Percentiles rank a stretch among this genome's conserved stretches.
These are phyloP conservation scores for Drosophila micromelanica DNA, from an alignment of 1,140 invertebrate genomes.

Conservation along the genomic window DNA sequence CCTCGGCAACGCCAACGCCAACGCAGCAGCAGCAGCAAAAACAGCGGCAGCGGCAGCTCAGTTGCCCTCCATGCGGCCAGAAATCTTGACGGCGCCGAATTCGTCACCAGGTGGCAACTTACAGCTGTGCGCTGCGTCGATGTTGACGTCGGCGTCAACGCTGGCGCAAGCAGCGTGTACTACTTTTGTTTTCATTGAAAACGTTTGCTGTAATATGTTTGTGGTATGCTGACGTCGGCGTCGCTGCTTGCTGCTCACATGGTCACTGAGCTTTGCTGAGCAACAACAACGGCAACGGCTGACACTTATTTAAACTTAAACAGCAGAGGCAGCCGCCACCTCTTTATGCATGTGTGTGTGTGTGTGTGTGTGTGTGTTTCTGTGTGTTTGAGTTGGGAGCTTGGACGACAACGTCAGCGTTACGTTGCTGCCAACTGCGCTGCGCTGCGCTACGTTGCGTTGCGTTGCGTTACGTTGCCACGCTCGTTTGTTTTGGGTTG, in stretches of 20 bases:
- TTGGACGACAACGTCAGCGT: slow-evolving; percentile 35
- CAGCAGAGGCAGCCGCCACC: slow-evolving; percentile 13
- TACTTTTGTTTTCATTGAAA: slow-evolving; percentile 83
- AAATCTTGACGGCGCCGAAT: slow-evolving; percentile 72
- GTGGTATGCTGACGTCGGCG: slow-evolving; percentile 60
- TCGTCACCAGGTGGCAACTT: slow-evolving; percentile 77
- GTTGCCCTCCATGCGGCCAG: slow-evolving; percentile 72
- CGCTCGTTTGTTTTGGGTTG: too few relatives aligned
- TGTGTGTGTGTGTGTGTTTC: slow-evolving; percentile 1
- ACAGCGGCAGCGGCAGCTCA: slow-evolving; percentile 44
- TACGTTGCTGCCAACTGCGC: slow-evolving; percentile 20
- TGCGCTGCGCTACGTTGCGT: slow-evolving; percentile 48
- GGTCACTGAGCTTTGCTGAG: slow-evolving; percentile 77
- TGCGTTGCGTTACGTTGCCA: slow-evolving; percentile 62
- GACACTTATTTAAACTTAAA: slow-evolving; percentile 54
- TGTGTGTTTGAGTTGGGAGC: slow-evolving; percentile 33
- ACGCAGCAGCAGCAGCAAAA: slow-evolving; percentile 6
- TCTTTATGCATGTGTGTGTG: not conserved
- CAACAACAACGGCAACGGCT: slow-evolving; percentile 11
- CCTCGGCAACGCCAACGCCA: slow-evolving; percentile 63
- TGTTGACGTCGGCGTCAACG: slow-evolving; percentile 35
- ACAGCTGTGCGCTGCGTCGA: slow-evolving; percentile 39
- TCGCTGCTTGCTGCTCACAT: slow-evolving; percentile 58
- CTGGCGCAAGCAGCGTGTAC: slow-evolving; percentile 64
- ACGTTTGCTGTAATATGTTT: slow-evolving; percentile 82